A percentile compares a stretch with the other conserved stretches of the same genome.
Evolutionary conservation across 2,888 invertebrate species (phyloP).

Genomic region (Limnephilus auricula): DNA sequence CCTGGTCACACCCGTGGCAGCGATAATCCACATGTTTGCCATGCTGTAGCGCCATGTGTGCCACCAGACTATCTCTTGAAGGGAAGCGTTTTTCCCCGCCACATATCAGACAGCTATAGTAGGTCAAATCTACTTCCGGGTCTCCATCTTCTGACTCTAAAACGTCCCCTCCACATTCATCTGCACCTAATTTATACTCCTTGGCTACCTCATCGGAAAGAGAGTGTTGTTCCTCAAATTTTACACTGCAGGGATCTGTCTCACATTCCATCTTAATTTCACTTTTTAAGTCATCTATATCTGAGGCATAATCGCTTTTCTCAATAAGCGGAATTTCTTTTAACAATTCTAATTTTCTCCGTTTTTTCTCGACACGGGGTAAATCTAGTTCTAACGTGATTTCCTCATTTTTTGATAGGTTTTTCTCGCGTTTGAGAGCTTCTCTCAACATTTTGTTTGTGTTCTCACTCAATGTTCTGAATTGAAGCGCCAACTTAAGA

Average conservation of each 20-base stretch:
- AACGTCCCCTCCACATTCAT: not conserved
- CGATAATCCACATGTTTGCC: conserved; percentile 2
- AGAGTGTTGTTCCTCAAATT: not conserved
- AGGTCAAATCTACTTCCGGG: not conserved
- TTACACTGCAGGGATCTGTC: not conserved
- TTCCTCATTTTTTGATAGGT: not conserved
- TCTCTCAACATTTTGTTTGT: conserved; percentile 2
- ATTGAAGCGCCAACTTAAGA: not conserved
- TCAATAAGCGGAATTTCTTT: not conserved
- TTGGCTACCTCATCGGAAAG: not conserved
- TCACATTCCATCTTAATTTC: not conserved
- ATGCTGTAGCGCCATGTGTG: not conserved
- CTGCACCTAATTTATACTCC: not conserved
- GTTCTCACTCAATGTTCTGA: conserved; percentile 1
- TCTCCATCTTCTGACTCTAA: not conserved
- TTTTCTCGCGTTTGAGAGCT: not conserved
- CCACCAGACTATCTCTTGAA: conserved; percentile 6
- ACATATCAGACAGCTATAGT: conserved; percentile 2
- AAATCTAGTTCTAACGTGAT: not conserved
- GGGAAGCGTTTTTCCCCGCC: not conserved
- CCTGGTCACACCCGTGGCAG: conserved; percentile 9
- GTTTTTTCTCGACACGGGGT: not conserved
- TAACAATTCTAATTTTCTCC: not conserved
- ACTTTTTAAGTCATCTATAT: not conserved
- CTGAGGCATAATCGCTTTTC: not conserved